These are phyloP conservation scores for Eilema griseolum DNA, from an alignment of 2,888 invertebrate genomes.

Conservation along the genomic window DNA sequence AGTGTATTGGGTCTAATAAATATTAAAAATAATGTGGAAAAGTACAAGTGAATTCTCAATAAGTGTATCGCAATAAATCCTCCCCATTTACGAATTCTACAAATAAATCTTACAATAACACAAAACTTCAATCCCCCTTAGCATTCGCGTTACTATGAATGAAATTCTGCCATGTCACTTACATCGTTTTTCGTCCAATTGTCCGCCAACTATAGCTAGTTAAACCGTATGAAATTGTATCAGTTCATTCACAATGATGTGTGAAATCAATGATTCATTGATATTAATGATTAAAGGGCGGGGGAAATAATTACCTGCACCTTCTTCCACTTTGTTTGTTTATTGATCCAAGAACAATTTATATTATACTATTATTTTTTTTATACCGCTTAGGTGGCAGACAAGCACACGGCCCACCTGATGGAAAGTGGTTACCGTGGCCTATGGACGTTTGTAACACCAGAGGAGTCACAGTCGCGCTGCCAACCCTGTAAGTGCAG, in stretches of 20 bases:
- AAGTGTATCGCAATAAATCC: not conserved
- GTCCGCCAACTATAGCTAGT: slow-evolving; percentile 34
- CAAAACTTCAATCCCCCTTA: not conserved
- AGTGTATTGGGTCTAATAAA: too few species aligned
- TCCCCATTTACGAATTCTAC: slow-evolving; percentile 16
- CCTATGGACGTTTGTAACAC: too few species aligned
- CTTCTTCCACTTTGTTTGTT: too few species aligned
- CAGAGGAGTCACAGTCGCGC: too few species aligned
- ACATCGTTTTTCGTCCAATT: slow-evolving; percentile 31
- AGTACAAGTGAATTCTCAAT: too few species aligned
- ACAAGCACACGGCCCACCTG: too few species aligned
- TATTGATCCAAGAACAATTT: too few species aligned
- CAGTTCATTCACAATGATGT: slow-evolving; percentile 28
- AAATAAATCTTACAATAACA: slow-evolving; percentile 22
- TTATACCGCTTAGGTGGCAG: too few species aligned
- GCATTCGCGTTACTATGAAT: slow-evolving; percentile 25
- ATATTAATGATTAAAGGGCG: slow-evolving; percentile 26
- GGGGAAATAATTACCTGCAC: not conserved
- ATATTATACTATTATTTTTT: too few species aligned
- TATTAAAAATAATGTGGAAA: too few species aligned
- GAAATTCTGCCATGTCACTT: slow-evolving; percentile 41
- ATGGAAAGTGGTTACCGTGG: too few species aligned
- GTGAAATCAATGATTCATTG: slow-evolving; percentile 36
- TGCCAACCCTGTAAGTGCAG: too few species aligned
- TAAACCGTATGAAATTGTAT: slow-evolving; percentile 49